Conservation (phyloP, 1,140 invertebrate species). For the Drosophila erecta region DNA sequence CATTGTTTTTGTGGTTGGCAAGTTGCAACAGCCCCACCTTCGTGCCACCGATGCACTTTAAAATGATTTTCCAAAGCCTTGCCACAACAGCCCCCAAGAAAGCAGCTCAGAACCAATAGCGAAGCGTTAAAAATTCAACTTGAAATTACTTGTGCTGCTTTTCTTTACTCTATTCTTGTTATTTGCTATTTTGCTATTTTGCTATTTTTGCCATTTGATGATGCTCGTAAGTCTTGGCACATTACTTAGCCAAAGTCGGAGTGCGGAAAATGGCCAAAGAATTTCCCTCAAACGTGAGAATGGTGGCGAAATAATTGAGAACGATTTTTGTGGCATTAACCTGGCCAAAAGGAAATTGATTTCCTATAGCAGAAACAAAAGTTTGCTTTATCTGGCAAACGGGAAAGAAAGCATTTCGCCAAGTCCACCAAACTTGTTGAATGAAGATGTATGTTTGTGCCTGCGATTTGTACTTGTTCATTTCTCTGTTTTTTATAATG, state of each 20-base stretch:
- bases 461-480: not conserved
- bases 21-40: constrained; percentile 43
- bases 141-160: constrained; percentile 64
- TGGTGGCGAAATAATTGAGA: constrained; percentile 50
- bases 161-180: not conserved
- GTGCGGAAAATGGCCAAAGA: constrained; percentile 32
- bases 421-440: constrained; percentile 39
- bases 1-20: constrained; percentile 37
- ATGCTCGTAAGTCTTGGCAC: constrained; percentile 47
- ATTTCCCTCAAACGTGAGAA: constrained; percentile 52
- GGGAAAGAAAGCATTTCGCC: too few species aligned
- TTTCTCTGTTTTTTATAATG: constrained; percentile 9
- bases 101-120: constrained; percentile 22
- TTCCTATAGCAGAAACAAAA: constrained; percentile 34
- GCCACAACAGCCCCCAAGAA: constrained; percentile 35
- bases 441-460: constrained; percentile 35
- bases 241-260: constrained; percentile 44
- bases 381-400: not conserved
- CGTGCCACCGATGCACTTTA: constrained; percentile 59
- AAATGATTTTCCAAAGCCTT: constrained; percentile 73
- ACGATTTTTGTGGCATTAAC: constrained; percentile 49
- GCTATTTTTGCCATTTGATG: constrained; percentile 27
- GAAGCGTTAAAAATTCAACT: constrained; percentile 76
- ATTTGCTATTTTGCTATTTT: constrained; percentile 4
- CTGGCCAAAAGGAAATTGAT: constrained; percentile 49